Evolutionary conservation across 2,888 invertebrate species (phyloP).

Genomic region (Alitta virens): DNA sequence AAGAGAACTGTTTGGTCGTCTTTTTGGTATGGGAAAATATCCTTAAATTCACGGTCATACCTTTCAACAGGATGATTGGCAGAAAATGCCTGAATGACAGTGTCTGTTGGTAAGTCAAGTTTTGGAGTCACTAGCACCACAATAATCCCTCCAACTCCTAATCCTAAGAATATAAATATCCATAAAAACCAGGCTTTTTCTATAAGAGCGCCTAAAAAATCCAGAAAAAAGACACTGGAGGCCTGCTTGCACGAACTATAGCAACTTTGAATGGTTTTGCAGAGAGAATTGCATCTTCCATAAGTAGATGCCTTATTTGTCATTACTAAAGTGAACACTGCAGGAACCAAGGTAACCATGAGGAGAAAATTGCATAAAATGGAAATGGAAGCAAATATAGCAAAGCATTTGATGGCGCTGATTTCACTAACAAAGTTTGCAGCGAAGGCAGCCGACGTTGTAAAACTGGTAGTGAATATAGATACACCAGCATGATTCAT

Average conservation of each 20-base stretch:
- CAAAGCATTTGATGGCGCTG: not conserved
- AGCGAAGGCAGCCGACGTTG: not conserved
- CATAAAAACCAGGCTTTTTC: slow-evolving; percentile 55
- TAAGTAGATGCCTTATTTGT: no score
- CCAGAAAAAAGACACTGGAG: not conserved
- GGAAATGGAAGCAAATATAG: not conserved
- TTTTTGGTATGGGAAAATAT: slow-evolving; percentile 60
- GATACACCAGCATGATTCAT: not conserved
- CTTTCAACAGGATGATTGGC: slow-evolving; percentile 82
- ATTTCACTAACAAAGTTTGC: not conserved
- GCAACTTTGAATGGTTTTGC: no score
- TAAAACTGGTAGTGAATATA: not conserved
- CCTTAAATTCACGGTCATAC: slow-evolving; percentile 73
- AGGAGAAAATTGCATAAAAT: not conserved
- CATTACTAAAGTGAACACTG: not conserved
- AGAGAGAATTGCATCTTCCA: no score
- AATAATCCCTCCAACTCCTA: slow-evolving; percentile 9
- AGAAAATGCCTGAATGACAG: slow-evolving; percentile 59
- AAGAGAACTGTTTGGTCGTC: no score
- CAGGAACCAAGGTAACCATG: not conserved
- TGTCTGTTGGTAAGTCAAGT: slow-evolving; percentile 62
- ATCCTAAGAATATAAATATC: slow-evolving; percentile 35
- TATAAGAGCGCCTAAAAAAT: slow-evolving; percentile 39
- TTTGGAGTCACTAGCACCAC: slow-evolving; percentile 16
- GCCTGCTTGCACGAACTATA: no score